phyloP scores from a whole-genome alignment of 2,797 vertebrate genomes.

The Spheniscus humboldti region DNA sequence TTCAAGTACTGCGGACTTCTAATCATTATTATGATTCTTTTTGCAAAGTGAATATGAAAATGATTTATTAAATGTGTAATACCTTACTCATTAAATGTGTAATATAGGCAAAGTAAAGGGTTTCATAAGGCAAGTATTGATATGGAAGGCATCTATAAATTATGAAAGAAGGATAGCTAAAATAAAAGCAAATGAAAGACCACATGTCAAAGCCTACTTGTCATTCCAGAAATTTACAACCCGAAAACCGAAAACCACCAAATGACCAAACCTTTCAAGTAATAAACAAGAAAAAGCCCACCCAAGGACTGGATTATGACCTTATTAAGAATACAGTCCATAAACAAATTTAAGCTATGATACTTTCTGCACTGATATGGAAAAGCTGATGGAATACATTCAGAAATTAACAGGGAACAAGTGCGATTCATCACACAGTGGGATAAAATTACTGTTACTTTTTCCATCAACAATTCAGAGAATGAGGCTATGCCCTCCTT shows the following conservation, averaged over 20 bases:
- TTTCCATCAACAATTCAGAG: neutral
- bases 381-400: neutral
- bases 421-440: neutral
- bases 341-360: neutral
- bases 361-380: neutral
- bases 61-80: neutral
- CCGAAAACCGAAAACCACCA: neutral
- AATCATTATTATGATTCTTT: neutral
- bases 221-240: neutral
- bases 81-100: neutral
- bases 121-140: neutral
- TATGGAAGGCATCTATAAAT: neutral
- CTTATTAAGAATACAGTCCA: neutral
- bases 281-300: neutral
- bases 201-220: neutral
- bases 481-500: neutral
- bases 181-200: neutral
- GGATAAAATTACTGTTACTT: neutral
- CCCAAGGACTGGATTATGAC: neutral
- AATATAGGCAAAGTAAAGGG: neutral
- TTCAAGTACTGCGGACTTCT: neutral
- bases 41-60: neutral
- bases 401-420: neutral
- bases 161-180: neutral
- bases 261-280: neutral